Base-by-base conservation (phyloP, 1,140 invertebrate genomes). In the Hesperophylax magnus region DNA sequence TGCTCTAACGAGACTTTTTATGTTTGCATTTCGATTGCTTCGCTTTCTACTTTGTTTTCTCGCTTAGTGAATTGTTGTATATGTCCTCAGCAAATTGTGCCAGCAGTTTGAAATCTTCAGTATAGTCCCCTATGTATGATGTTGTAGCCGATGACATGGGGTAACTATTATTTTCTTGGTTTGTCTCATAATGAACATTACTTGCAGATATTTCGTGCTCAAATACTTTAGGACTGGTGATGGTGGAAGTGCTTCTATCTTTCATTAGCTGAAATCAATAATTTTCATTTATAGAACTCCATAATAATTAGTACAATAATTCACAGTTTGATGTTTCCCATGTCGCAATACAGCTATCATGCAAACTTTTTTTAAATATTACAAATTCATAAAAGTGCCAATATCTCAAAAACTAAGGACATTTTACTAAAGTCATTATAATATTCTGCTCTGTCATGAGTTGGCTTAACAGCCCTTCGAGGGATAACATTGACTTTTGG, bases 191-290 rank as follows among this genome's bases (percentile, higher is more conserved):
- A 15, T 63, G 20, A 24, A 65, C 39, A 67, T 78, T 65, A 20
- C 67, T 20, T 17, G 60, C 58, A 2, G 31, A 52, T 0, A 78
- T 65, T 24, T 65, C n/a, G 14, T 20, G 47, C 15, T 20, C 14
- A 63, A 78, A 65, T 27, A 53, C 47, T 78, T 78, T 78, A 17
- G 60, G 58, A 27, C 76, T 67, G 63, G 34, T 47, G 20, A 78
- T 47, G 15, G 17, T 53, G 39, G 27, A 14, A 52, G 7, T 61
- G 8, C 14, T 18, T 20, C 20, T 52, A n/a, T 78, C 53, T 47
- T 53, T 63, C 58, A 63, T 20, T 22, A 65, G 22, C 76, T 78
- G 74, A 47, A 78, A 47, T 39, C n/a, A 15, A 77, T 34, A 1
- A 17, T 15, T 15, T 67, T 69, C 34, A 69, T 17, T 15, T n/a